A percentile compares a stretch with the other conserved stretches of the same genome.
phyloP scores from a whole-genome alignment of 2,797 vertebrate genomes.

The Danio albolineatus region DNA sequence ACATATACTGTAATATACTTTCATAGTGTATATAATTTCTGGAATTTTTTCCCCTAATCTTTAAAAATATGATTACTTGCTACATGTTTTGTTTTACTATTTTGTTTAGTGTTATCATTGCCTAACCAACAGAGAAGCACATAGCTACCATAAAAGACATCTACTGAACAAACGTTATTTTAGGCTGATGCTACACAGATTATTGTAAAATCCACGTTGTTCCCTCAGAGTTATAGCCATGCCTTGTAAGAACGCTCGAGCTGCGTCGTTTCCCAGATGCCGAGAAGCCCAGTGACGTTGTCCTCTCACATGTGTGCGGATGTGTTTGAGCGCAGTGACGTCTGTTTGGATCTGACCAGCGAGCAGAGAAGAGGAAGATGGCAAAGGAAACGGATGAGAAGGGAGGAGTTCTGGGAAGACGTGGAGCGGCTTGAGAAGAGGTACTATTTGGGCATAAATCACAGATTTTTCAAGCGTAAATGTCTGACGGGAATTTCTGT shows the following conservation, averaged over 20 bases:
- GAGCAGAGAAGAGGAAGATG: background rate
- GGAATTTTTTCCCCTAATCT: too few species aligned
- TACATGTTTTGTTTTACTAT: background rate
- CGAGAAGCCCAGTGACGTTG: conserved; percentile 63
- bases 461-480: conserved; percentile 4
- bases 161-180: background rate
- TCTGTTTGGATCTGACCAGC: conserved; percentile 37
- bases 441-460: conserved; percentile 2
- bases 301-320: conserved; percentile 49
- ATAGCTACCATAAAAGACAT: background rate
- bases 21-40: too few species aligned
- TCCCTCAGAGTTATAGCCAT: background rate
- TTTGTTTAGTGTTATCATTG: background rate
- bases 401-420: conserved; percentile 20
- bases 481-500: background rate
- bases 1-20: too few species aligned
- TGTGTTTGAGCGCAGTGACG: conserved; percentile 66
- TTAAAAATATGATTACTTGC: too few species aligned
- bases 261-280: conserved; percentile 47
- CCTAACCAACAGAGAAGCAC: background rate
- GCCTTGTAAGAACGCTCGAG: conserved; percentile 20
- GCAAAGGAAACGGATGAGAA: conserved; percentile 31
- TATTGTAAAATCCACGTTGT: conserved; percentile 25
- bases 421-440: background rate
- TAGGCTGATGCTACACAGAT: conserved; percentile 37